These are phyloP conservation scores for Esox niger DNA, from an alignment of 2,113 vertebrate species.

Conservation along the genomic window DNA sequence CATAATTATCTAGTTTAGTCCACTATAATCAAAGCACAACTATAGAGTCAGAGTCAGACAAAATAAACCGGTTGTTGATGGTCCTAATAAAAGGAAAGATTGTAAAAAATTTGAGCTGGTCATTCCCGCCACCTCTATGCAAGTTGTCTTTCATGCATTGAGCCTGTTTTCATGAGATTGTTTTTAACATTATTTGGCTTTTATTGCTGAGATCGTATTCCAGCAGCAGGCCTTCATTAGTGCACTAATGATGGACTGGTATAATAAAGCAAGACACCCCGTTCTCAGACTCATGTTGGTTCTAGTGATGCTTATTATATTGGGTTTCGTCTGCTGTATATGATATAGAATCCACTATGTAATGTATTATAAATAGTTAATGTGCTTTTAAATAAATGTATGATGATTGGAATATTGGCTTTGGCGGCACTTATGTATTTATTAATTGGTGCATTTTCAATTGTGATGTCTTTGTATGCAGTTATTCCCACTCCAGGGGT, in stretches of 20 bases:
- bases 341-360: conserved; percentile 29
- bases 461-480: not conserved
- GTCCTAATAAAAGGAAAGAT: too few relatives aligned
- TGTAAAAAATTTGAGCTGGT: not conserved
- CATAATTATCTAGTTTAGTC: too few relatives aligned
- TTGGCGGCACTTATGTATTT: not conserved
- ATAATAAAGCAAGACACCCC: not conserved
- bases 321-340: conserved; percentile 19
- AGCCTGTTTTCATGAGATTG: not conserved
- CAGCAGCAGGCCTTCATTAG: conserved; percentile 1
- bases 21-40: too few relatives aligned
- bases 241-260: not conserved
- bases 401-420: conserved; percentile 8
- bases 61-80: too few relatives aligned
- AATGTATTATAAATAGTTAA: conserved; percentile 37
- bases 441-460: not conserved
- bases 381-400: conserved; percentile 49
- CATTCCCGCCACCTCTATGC: conserved; percentile 24
- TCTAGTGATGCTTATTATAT: conserved; percentile 21
- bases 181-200: not conserved
- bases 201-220: not conserved
- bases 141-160: conserved; percentile 1
- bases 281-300: not conserved
- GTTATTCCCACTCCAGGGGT: not conserved
- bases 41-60: too few relatives aligned